Conservation (phyloP, 2,888 invertebrate genomes). For the Melanotus villosus region DNA sequence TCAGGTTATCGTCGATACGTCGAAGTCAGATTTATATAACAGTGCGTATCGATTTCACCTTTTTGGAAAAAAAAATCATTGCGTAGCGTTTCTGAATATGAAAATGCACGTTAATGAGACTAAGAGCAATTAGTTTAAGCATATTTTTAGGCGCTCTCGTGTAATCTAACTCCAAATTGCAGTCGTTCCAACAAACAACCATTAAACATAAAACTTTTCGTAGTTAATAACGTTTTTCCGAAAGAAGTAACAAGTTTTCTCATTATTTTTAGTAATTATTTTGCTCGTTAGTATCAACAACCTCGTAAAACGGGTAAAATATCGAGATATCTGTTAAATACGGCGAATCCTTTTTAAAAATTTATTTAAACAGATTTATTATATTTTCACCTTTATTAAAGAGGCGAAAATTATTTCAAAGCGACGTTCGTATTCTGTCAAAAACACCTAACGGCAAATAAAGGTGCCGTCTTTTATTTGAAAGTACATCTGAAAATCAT, state of each 20-base stretch:
- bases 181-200: constrained; percentile 33
- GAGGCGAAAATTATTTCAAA: background rate
- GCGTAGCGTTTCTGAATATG: no score
- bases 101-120: constrained; percentile 11
- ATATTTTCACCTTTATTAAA: background rate
- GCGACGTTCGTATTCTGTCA: background rate
- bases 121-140: constrained; percentile 29
- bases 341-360: constrained; percentile 8
- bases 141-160: constrained; percentile 25
- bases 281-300: constrained; percentile 40
- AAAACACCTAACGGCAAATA: constrained; percentile 5
- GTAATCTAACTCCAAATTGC: constrained; percentile 35
- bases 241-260: constrained; percentile 41
- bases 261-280: constrained; percentile 45
- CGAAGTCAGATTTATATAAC: no score
- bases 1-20: constrained; percentile 1
- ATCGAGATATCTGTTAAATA: background rate
- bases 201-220: constrained; percentile 35
- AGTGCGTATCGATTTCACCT: no score
- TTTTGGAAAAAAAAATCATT: no score
- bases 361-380: background rate
- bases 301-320: constrained; percentile 10
- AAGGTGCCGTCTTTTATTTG: background rate
- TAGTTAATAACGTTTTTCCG: constrained; percentile 31
- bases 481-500: background rate